Conservation (phyloP, 2,888 invertebrate genomes). For the Therioaphis trifolii region DNA sequence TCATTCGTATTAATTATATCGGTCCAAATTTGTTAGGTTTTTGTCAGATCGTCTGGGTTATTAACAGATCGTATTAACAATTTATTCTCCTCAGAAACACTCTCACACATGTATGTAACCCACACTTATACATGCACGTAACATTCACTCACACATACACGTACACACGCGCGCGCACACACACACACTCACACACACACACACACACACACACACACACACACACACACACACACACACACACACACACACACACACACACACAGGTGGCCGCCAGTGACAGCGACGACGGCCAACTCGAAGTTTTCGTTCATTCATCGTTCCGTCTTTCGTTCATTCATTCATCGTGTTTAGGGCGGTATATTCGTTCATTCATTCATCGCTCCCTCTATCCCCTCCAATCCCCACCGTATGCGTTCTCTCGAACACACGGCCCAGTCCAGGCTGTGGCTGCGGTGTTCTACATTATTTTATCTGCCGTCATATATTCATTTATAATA, state of each 20-base stretch:
- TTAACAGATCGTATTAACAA: neutral
- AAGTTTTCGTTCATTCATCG: conserved; percentile 44
- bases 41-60: neutral
- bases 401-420: neutral
- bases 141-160: neutral
- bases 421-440: conserved; percentile 18
- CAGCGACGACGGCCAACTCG: conserved; percentile 11
- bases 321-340: conserved; percentile 12
- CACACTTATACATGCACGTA: neutral
- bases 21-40: neutral
- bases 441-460: conserved; percentile 1
- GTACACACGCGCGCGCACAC: too few species aligned
- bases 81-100: conserved; percentile 6
- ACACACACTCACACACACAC: neutral
- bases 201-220: neutral
- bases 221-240: neutral
- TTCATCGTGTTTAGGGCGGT: conserved; percentile 32
- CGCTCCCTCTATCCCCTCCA: neutral
- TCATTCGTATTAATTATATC: neutral
- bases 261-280: conserved; percentile 26
- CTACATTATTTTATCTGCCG: neutral
- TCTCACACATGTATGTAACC: too few species aligned
- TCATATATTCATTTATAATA: neutral
- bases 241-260: neutral
- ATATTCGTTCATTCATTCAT: conserved; percentile 42